Base-by-base conservation (phyloP, 2,797 vertebrate genomes). In the Spondyliosoma cantharus region DNA sequence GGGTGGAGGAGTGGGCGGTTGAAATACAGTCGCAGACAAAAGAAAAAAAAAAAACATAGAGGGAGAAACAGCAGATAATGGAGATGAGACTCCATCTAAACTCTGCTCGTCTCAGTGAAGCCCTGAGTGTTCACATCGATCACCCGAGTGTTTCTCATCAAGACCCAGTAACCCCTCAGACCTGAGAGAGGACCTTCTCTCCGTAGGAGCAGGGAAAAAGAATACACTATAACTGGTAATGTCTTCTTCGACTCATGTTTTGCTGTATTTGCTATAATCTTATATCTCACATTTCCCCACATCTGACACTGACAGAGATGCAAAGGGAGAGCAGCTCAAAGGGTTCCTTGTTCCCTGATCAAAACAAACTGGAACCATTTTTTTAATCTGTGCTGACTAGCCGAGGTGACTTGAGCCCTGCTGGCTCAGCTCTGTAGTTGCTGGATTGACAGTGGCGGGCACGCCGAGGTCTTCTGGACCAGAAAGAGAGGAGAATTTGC, bases 111-210 rank as follows among this genome's bases (percentile, higher is more conserved):
- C 76, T 82, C 73, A 62, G 71, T 12, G 59, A 84, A 71, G 78
- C 71, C 66, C 63, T 68, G 59, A 89, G 83, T 87, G 80, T 82
- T 86, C 66, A 71, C 66, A 92, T 90, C 48, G 73, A 90, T 90
- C 85, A 83, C 46, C 58, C 59, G 63, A 79, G 74, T 53, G 45
- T 82, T 82, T 86, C 54, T 75, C 79, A 84, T 86, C 69, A 84
- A 81, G 78, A 60, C 81, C 45, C 46, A 60, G 64, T 46, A 74
- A 76, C 42, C 84, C 70, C 72, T 74, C 74, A 72, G 72, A 80
- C 80, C 37, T 67, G 37, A 52, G 68, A 70, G 49, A 6, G 50
- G n/a, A 74, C 19, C 13, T 75, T 32, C 25, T 48, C n/a, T 65
- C 43, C 62, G 25, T n/a, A 16, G 5, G 58, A 7, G 57, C 20